Base-by-base conservation (phyloP, 92 coral and sea anemone genomes). In the Heteractis magnifica region DNA sequence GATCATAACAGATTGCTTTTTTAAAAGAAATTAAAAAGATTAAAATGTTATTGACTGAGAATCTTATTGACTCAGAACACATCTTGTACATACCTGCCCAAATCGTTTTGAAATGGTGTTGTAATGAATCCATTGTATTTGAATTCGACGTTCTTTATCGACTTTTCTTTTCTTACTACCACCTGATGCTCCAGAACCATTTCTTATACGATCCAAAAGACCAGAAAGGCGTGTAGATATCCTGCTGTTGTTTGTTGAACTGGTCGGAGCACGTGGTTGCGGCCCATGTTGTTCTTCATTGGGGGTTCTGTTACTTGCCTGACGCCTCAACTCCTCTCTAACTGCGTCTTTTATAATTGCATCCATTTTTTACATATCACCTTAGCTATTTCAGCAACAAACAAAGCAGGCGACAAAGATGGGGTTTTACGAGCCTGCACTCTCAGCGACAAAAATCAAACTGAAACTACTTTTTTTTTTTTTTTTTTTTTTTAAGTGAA, bases 121-220 rank as follows among this genome's bases (percentile, higher is more conserved):
- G 83, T 51, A 85, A 80, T 86, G 89, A 65, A 86, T 79, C 85
- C 89, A 79, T 44, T 85, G 72, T 79, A 86, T 19, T 77, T 85
- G 88, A 77, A 86, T 86, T 71, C 85, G 76, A 60, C 56, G 89
- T 64, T 86, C 86, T 59, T 86, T 86, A 75, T 86, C 89, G 21
- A 23, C 44, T 65, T 79, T 79, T 71, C 85, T 84, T 62, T 86
- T 86, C 78, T 86, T n/a, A n/a, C n/a, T n/a, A n/a, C 56, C 75
- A 52, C 78, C 52, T 70, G 76, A 68, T 75, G 80, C 78, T 21
- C 60, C 52, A n/a, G 72, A 26, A 18, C 71, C 65, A 72, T 77
- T 77, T 72, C 79, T 74, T 76, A 72, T 52, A 51, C 86, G 79
- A 21, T 82, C 79, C 14, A 73, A 77, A 56, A 82, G 72, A 44